Base-by-base conservation (phyloP, 2,797 vertebrate genomes). In the Rhinoraja longicauda region DNA sequence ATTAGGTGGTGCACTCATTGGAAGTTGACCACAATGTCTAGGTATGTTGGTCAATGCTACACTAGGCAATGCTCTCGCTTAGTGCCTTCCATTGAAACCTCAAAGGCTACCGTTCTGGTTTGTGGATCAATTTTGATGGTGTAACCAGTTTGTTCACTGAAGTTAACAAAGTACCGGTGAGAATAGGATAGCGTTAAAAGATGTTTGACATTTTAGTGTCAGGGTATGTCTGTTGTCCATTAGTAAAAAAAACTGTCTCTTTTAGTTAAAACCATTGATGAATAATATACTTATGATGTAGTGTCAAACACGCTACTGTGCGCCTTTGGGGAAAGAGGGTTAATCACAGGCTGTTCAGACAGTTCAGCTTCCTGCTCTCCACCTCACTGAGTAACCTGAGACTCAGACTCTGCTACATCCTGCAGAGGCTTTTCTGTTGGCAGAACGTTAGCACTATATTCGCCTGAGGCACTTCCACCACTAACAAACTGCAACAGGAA, bases 351-450 rank as follows among this genome's bases (percentile, higher is more conserved):
- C 90, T 92, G n/a, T 92, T 92, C 70, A 75, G 90, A 92, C 90
- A 92, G 90, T 92, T 92, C 90, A 75, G 90, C 90, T 92, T 92
- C 90, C 90, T 92, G 90, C 70, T 92, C 45, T 92, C 70, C 90
- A 92, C 90, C 70, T 92, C 70, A 73, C 70, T 92, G 90, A 70
- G 90, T 92, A 92, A 92, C 90, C 90, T 75, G 90, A 92, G 70
- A 45, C 70, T 92, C 90, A 53, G 90, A 92, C 90, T 92, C 90
- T 92, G 90, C 90, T 92, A 92, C 90, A 92, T 92, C 90, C 90
- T 92, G 90, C 70, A 92, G 90, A 92, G 72, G 90, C 90, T 92
- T 92, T 92, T 75, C 90, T 92, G 90, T 92, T 92, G 90, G 70
- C 90, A 75, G 90, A 92, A 75, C 57, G 90, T 92, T 75, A 75